Evolutionary conservation across 2,113 vertebrate species (phyloP), one percentile per base, ranked within the genome.

Genomic region (Microtus ochrogaster): DNA sequence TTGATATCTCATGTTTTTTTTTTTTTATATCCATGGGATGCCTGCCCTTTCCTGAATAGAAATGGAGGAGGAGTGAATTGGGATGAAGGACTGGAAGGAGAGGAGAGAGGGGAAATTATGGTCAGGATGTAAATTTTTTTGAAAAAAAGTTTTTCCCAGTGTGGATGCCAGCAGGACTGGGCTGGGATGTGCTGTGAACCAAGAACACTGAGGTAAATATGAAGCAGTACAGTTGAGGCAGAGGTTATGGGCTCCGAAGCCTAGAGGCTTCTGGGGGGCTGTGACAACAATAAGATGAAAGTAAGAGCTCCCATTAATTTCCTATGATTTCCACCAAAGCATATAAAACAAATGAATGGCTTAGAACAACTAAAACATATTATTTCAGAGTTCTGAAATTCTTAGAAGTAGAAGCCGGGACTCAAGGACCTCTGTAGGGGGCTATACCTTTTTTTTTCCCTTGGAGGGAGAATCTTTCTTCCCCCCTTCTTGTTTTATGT

Each of bases 101-200:
- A 68, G 30, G 66, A n/a, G 33, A 36, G 68, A n/a, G 7, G 66
- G 7, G 70, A 72, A 72, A 72, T 19, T 72, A n/a, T n/a, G 33
- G 6, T n/a, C 70, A 72, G 70, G 17, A 72, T 39, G 36, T 39
- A 72, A 72, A 72, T 21, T 52, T 52, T 52, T 68, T 68, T 17
- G 7, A 70, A n/a, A 72, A n/a, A n/a, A 39, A 72, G 70, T 21
- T 4, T 39, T 89, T 28, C 14, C 11, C 2, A 16, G 41, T 0
- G 7, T 61, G 41, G 49, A 61, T 7, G 65, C 4, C 26, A 7
- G 13, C 28, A 14, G 82, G 30, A 47, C 30, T n/a, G 58, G 52
- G 47, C 1, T 3, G 39, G 33, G 49, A 39, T 14, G 17, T 12
- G 39, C 11, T 0, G 26, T 30, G 49, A 33, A 19, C 2, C 1